Conservation (phyloP, 2,113 vertebrate genomes). For the Ceyx melanurus region DNA sequence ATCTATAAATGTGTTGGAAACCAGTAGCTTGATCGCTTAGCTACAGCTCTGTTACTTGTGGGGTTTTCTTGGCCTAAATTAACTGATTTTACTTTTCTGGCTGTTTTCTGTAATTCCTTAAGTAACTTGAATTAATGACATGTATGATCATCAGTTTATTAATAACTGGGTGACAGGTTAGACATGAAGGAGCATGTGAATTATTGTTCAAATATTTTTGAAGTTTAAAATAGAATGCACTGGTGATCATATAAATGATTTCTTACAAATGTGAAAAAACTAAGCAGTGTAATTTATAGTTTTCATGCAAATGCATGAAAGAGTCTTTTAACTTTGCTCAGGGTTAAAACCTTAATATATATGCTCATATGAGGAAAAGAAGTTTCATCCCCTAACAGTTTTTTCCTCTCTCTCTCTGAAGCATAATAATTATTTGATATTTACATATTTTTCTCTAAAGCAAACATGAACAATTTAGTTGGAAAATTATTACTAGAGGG, state of each 20-base stretch:
- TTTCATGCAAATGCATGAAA: not conserved
- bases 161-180: not conserved
- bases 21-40: not conserved
- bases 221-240: not conserved
- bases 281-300: not conserved
- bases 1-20: not conserved
- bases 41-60: not conserved
- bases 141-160: not conserved
- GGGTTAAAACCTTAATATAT: not conserved
- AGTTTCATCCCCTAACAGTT: not conserved
- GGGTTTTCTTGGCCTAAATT: rapidly evolving
- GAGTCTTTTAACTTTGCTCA: not conserved
- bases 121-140: not conserved
- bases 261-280: not conserved
- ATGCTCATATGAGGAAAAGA: not conserved
- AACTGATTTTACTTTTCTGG: not conserved
- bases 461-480: not conserved
- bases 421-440: not conserved
- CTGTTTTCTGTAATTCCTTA: not conserved
- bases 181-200: not conserved
- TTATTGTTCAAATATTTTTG: not conserved
- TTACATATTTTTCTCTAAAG: not conserved
- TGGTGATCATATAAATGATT: not conserved
- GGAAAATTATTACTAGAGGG: not conserved
- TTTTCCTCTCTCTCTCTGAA: not conserved